Base-by-base conservation (phyloP, 1,140 invertebrate species). In the Drosophila miranda region DNA sequence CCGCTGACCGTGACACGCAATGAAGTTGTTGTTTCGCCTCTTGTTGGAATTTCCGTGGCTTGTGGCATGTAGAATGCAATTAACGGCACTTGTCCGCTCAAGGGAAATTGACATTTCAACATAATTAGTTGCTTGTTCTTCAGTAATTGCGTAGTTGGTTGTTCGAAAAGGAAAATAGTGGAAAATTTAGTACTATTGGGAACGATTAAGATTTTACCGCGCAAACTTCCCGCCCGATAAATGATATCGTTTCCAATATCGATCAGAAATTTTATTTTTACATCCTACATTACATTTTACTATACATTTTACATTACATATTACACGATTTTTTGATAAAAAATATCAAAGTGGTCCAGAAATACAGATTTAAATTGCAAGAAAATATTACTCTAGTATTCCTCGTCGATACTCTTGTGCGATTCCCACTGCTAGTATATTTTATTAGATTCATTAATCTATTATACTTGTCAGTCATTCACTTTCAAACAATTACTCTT, bases 1-100 rank as follows among this genome's bases (percentile, higher is more conserved):
- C 71, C 74, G 62, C 63, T 70, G 52, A 45, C 51, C 53, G 43
- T 80, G 66, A 78, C 81, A 86, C 82, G 82, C 81, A 87, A 86
- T 86, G 81, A 86, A 86, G 82, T 78, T 86, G 81, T 86, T 86
- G 73, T 42, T 42, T 38, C 34, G 51, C 21, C 43, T 38, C 52
- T 26, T 49, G 42, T 57, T 48, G 66, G 76, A 76, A 83, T 83
- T 84, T 79, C 23, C 19, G 26, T 48, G 45, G 26, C 51, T 55
- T 56, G 38, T 21, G 28, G 46, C 49, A 57, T 63, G 48, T 75
- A 59, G 78, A 83, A 75, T 83, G 80, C 80, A 83, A 83, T 86
- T 83, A 83, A 83, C 80, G 80, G 80, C 77, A 86, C 81, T 76
- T 86, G 81, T 61, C 46, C 16, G 46, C 41, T 28, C 28, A 28